Base-by-base conservation (phyloP, 2,888 invertebrate genomes). In the Plagodis pulveraria region DNA sequence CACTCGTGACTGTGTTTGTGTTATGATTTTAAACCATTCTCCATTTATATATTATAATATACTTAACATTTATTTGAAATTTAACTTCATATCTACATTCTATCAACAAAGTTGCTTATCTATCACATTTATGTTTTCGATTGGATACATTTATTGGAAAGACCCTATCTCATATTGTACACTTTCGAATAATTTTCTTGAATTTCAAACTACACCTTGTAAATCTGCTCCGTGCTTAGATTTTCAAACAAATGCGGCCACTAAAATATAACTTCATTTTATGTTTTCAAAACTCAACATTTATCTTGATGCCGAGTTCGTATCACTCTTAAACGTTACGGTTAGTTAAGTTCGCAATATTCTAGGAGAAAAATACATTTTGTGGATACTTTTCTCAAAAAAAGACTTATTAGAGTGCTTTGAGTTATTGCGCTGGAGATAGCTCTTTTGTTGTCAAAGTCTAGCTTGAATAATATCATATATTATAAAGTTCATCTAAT, bases 211-310 rank as follows among this genome's bases (percentile, higher is more conserved):
- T 53, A 50, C 50, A 52, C 42, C 40, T 38, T 46, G 45, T 48
- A 56, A 61, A 61, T 46, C 50, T n/a, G 12, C 32, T 41, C 32
- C 60, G 60, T 60, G 61, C 56, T 56, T 46, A 49, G 56, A 59
- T 58, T 58, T 46, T 32, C 48, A 51, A 58, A 58, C 42, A n/a
- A 32, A 51, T 58, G 10, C 54, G 46, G 45, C 54, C 58, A 40
- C 45, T 33, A 44, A 43, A 49, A 36, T 50, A 52, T 54, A 40
- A 53, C 50, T 50, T 56, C 33, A 53, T 58, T 58, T 58, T 55
- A 58, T 49, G 45, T 50, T 40, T 50, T 56, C 32, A 56, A 45
- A 47, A 32, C 49, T 38, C 40, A 48, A 54, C 53, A 56, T 58
- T 52, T 50, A 62, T 63, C 56, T 50, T 47, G 48, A 56, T 56